Base-by-base conservation (phyloP, 64 coral and sea anemone genomes). In the Exaiptasia diaphana region DNA sequence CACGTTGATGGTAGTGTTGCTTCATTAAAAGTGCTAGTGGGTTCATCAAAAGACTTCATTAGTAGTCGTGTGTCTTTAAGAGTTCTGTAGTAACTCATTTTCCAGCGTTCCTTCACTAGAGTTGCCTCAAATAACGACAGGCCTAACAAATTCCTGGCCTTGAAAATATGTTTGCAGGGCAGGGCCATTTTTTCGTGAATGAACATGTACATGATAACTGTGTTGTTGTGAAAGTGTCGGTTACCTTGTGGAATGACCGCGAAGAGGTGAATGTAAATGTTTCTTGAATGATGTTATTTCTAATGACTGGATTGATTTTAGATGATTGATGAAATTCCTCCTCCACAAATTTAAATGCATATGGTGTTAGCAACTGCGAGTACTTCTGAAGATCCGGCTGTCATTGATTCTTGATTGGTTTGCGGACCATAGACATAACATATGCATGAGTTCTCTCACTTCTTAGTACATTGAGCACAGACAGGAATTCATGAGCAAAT, bases 401-500 rank as follows among this genome's bases (percentile, higher is more conserved):
- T 29, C 20, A 35, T 73, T 53, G 5, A 46, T 15, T 46, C 15
- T 84, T 44, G 21, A 53, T 84, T 49, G 67, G 63, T 59, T 70
- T 50, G 14, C 81, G 65, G 29, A 67, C 67, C 18, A 88, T 24
- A 9, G 75, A 29, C 86, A 88, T 80, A 1, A 89, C 14, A 52
- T 73, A 82, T 41, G 76, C 67, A 48, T 90, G 79, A 23, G 56
- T 75, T 27, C 86, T 13, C 65, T 82, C 86, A 39, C 58, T 77
- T 69, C 71, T 57, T 50, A 90, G 69, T 5, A 40, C 73, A n/a
- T 44, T 42, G 41, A 90, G 74, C 17, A 83, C 59, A 11, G 88
- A 42, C 67, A 90, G 59, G 32, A 83, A 90, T 32, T 90, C 88
- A 50, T 68, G 46, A 23, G 53, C 82, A 30, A 90, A 90, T 34